Base-by-base conservation (phyloP, 2,888 invertebrate species). In the Melipona bicolor region DNA sequence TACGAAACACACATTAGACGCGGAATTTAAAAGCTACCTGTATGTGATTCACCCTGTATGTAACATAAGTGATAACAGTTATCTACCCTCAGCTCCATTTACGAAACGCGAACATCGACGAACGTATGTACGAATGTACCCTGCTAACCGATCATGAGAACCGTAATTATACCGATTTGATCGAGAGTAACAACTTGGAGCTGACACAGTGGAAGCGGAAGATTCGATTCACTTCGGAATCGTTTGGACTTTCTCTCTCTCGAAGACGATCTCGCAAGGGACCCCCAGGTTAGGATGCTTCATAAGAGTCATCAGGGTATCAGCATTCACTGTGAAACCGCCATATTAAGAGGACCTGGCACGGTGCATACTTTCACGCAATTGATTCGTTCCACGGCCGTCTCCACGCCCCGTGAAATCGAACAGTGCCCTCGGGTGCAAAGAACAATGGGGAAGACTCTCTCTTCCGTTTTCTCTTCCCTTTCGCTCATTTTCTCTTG, bases 311-410 rank as follows among this genome's bases (percentile, higher is more conserved):
- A 77, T 82, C 83, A 59, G 73, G 68, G 80, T 59, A 81, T 67
- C 78, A 27, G 70, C 43, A 49, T 68, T 75, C 75, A 72, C 77
- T 49, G 52, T 68, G 69, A 69, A 82, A 77, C 71, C 81, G 67
- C 77, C 87, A 88, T 87, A 87, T 88, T 83, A 87, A 87, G 74
- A 79, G 74, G 43, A 54, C 68, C 68, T 77, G 72, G 56, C 72
- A 64, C 52, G 78, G 56, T 64, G 76, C 77, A 78, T 87, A 88
- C 84, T 89, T 86, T 87, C 80, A 68, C 72, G 78, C 86, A 87
- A 88, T 87, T 80, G 88, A 88, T 89, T 88, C 85, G 82, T 87
- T 89, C 86, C 84, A 49, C 78, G 59, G 79, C 73, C 83, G 64
- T 43, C 83, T 78, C 78, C 59, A 67, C 70, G 49, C 83, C 61